Base-by-base conservation (phyloP, 2,888 invertebrate species). In the Pseudococcus longispinus region DNA sequence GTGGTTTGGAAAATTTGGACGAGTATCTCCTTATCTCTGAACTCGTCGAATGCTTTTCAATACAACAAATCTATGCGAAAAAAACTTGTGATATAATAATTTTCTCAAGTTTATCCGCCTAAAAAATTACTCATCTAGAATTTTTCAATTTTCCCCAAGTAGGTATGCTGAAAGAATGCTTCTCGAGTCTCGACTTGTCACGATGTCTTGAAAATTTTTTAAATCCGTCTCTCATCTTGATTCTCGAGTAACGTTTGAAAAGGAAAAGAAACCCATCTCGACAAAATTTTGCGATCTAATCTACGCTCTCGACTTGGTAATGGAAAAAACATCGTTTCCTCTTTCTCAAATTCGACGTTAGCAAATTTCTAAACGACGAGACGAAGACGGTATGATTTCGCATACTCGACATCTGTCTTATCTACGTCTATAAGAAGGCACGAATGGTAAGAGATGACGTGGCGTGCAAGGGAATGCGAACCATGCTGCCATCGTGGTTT, bases 331-430 rank as follows among this genome's bases (percentile, higher is more conserved):
- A 51, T 18, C 44, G 44, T 46, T 37, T 37, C 37, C 44, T 65
- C 65, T 60, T 5, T 11, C 26, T 26, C 26, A 23, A 65, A 65
- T 65, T 23, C 26, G 65, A 65, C 65, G 65, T 65, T 26, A 65
- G 65, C 65, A 65, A 65, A 65, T 65, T 65, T 65, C 23, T 4
- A 65, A 26, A 65, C 20, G 26, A 65, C 44, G 44, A 4, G 37
- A 37, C 37, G 37, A 6, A 8, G 37, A 8, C 44, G 44, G 44
- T 11, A 60, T 23, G 20, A 65, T 65, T 65, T 65, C 65, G 65
- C 65, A 9, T 26, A 65, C 65, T 65, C 65, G 65, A 65, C 65
- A 65, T 65, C 65, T 65, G 65, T 65, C 65, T 65, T 26, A 65
- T 65, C 65, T 26, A 13, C 65, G 9, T 65, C 23, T 51, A n/a